Evolutionary conservation across 2,797 vertebrate genomes (phyloP), one percentile per base, ranked within the genome.

Genomic region (Schizopygopsis malacanthus): DNA sequence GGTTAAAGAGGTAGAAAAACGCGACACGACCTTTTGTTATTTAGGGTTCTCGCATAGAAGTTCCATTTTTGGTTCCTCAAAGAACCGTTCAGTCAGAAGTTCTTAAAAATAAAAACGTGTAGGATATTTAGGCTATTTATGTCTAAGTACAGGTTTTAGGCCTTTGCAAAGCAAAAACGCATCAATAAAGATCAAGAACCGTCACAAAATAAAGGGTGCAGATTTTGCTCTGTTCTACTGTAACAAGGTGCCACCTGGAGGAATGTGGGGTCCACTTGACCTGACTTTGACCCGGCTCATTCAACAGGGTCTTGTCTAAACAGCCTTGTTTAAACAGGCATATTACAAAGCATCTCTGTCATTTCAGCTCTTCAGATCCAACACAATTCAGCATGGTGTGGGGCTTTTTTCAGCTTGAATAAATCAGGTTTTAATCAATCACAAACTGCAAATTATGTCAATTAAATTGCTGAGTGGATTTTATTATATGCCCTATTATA

Each of bases 281-380:
- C 89, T 87, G 89, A 80, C 88, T 82, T 89, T 90, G 90, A 90
- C 90, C 88, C 65, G 39, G 63, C 13, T 91, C 87, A 81, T 86
- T 88, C 89, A 91, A 82, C 83, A 82, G 41, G 80, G 78, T 85
- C 84, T 83, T 89, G 86, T 88, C 85, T 87, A 90, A 90, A 88
- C 87, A 88, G 78, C 37, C 77, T 63, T 87, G 83, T 90, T 86
- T 80, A 80, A 90, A 91, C 87, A 90, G 78, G 6, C 61, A 33
- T 85, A 85, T 91, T 88, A 90, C 85, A 89, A 89, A 90, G 82
- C 85, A 84, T 88, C 86, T 88, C 88, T 88, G 89, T 89, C 86
- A 85, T 83, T 78, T 77, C 41, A 43, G 70, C 81, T 80, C 83
- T 76, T 84, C 73, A 65, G 67, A 87, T 81, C 72, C 37, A 70